Evolutionary conservation across 1,140 invertebrate species (phyloP), one percentile per base, ranked within the genome.

Genomic region (Diuraphis noxia): DNA sequence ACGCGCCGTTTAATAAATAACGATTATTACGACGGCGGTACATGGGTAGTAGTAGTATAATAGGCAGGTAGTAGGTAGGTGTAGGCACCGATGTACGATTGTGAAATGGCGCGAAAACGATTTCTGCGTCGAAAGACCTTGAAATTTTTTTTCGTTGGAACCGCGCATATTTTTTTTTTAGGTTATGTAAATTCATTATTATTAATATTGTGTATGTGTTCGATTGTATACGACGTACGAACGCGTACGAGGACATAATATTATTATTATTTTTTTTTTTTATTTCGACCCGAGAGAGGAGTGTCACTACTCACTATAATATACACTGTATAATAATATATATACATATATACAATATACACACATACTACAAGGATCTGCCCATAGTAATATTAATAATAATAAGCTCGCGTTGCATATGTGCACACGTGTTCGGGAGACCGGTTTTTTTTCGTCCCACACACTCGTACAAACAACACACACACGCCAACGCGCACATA

Each of bases 71-170:
- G 56, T 49, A 17, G 46, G n/a, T n/a, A n/a, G n/a, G n/a, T n/a
- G 46, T 63, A 63, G 25, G 23, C n/a, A n/a, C 56, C n/a, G 38
- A 84, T 41, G 38, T 84, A 84, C 36, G 87, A 79, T 77, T 43
- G 88, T 77, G 88, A 90, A 90, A 90, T 90, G 88, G 88, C 88
- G 88, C 88, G 88, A 90, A 90, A 90, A 90, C 88, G 23, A 90
- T 90, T 79, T 43, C 56, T 19, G 88, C 46, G 38, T 8, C 23
- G 30, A 77, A 40, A 90, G 88, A 90, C 88, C 88, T 90, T 90
- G 88, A 90, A 79, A 30, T 43, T 46, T 21, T 90, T 88, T 56
- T 63, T 43, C 43, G 13, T 88, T 9, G 52, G 63, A 89, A 89
- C 63, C 40, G 88, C 72, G 72, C 72, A 36, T 63, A 63, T 90